Evolutionary conservation across 2,888 invertebrate genomes (phyloP), one percentile per base, ranked within the genome.

Genomic region (Dendrolimus pini): DNA sequence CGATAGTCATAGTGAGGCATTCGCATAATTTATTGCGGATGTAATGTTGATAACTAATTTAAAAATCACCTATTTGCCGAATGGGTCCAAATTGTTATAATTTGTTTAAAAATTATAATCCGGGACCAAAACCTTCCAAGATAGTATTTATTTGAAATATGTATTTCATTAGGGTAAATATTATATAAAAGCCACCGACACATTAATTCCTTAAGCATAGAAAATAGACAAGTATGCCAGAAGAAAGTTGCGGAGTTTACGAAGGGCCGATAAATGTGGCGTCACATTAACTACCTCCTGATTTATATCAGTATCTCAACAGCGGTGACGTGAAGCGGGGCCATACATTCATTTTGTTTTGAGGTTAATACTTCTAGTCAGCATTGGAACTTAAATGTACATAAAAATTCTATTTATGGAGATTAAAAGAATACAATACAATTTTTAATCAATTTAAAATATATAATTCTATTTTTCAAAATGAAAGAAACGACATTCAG

Each of bases 61-160:
- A 77, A 76, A 78, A 82, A 82, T 79, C 80, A 80, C 74, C 80
- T 80, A 79, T 83, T 84, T 85, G 85, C 87, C 88, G 88, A 84
- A 81, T 78, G 89, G 89, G 90, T 89, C 90, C 88, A 88, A 85
- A 81, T 79, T 81, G 71, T 85, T 90, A 88, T 91, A 90, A 91
- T 91, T 91, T 91, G 91, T 91, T 91, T 91, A 91, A 91, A 90
- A 91, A 91, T 91, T 91, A 91, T 91, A 89, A 88, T 78, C 78
- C 78, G 91, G 91, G 91, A 90, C 90, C 91, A 89, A 88, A 82
- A 89, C 83, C 88, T 89, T 91, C 89, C 87, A 86, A 84, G 80
- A 88, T 91, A 90, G 91, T 92, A 90, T 89, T 91, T 91, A 92
- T 92, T 91, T 89, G 80, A 87, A 86, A 86, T 78, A 84, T 86